A percentile compares a stretch with the other conserved stretches of the same genome.
Conservation (phyloP, 2,113 vertebrate genomes). For the Bambusicola thoracicus region DNA sequence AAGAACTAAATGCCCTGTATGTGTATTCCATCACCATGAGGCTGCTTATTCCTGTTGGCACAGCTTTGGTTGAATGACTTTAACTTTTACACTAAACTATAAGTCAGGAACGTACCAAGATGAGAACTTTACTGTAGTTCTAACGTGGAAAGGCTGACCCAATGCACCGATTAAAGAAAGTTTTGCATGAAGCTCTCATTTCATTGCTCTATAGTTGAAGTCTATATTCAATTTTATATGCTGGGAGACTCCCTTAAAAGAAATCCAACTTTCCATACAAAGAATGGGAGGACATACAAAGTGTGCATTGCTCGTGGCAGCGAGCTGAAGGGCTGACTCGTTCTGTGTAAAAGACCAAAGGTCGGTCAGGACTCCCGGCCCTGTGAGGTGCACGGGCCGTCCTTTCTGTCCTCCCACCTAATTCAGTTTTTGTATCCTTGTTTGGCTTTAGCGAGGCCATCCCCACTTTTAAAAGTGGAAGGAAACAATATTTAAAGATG, state of each 20-base stretch:
- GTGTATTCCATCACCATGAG: background rate
- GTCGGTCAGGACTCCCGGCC: background rate
- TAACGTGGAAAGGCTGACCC: background rate
- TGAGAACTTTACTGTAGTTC: background rate
- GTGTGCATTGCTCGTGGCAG: background rate
- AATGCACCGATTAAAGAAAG: background rate
- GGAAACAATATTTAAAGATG: background rate
- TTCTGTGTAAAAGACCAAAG: background rate
- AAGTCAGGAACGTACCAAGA: background rate
- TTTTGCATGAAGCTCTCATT: background rate
- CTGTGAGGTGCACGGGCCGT: background rate
- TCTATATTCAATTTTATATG: background rate
- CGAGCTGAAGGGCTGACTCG: background rate
- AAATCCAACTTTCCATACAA: background rate
- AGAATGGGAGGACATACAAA: background rate
- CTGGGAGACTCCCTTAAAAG: background rate
- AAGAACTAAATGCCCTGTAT: background rate
- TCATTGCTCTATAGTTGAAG: background rate
- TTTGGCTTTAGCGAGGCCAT: background rate
- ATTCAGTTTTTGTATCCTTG: background rate
- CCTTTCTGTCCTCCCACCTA: background rate
- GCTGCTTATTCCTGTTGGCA: background rate
- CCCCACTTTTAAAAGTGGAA: background rate
- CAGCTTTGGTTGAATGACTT: slow-evolving; percentile 1
- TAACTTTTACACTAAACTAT: slow-evolving; percentile 8